Conservation (phyloP, 2,888 invertebrate species). For the Drosophila dives region DNA sequence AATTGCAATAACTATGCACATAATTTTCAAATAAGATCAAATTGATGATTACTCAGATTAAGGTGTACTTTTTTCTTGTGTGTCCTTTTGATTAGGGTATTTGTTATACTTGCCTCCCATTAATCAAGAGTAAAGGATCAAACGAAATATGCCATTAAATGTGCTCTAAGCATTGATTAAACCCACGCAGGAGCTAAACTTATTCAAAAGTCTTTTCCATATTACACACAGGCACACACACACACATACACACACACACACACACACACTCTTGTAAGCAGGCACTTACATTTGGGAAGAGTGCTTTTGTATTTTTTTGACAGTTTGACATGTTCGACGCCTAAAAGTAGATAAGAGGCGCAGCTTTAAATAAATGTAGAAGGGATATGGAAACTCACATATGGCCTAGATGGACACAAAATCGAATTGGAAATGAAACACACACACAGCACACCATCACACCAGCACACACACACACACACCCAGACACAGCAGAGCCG, state of each 20-base stretch:
- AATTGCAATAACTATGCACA: not conserved
- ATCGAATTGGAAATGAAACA: constrained; percentile 47
- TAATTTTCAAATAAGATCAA: not conserved
- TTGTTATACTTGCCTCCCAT: not conserved
- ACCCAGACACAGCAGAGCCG: constrained; percentile 39
- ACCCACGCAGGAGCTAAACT: not conserved
- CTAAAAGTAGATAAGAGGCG: constrained; percentile 48
- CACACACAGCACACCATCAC: constrained; percentile 9
- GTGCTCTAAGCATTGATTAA: not conserved
- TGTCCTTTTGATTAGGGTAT: not conserved
- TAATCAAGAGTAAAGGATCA: not conserved
- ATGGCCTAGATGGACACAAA: constrained; percentile 9
- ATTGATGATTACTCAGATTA: not conserved
- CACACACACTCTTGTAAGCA: not conserved
- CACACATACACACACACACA: not conserved
- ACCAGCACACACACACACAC: constrained; percentile 6
- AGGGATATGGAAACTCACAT: constrained; percentile 33
- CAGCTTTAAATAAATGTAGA: constrained; percentile 39
- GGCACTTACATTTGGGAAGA: constrained; percentile 1
- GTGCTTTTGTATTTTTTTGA: constrained; percentile 24
- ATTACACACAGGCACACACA: not conserved
- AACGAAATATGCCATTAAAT: not conserved
- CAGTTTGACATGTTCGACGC: constrained; percentile 44
- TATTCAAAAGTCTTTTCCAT: not conserved
- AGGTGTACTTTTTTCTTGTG: not conserved